Conservation (phyloP, 2,888 invertebrate genomes). For the Amblyjoppa proteus region DNA sequence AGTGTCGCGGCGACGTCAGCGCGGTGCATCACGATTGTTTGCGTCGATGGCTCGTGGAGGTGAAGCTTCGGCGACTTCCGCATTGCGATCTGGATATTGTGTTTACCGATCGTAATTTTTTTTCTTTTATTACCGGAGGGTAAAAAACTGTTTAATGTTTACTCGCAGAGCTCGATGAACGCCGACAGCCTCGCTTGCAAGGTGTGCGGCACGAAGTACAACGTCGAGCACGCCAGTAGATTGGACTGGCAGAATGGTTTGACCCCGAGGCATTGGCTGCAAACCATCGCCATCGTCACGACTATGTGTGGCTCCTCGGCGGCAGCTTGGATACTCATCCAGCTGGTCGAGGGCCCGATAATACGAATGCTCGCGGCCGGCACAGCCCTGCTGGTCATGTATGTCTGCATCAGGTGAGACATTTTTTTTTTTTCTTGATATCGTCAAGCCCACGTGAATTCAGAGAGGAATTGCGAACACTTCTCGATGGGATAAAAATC, state of each 20-base stretch:
- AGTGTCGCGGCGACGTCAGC: conserved; percentile 96
- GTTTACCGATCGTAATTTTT: neutral
- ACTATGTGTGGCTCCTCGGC: conserved; percentile 92
- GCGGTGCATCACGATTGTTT: conserved; percentile 97
- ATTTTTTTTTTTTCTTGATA: neutral
- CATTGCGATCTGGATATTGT: neutral
- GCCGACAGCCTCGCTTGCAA: conserved; percentile 91
- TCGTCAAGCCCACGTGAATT: too few relatives aligned
- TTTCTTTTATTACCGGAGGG: neutral
- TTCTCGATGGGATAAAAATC: too few relatives aligned
- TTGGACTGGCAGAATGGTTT: conserved; percentile 94
- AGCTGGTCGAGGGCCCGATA: conserved; percentile 91
- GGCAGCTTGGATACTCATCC: conserved; percentile 92
- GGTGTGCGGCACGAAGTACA: conserved; percentile 94
- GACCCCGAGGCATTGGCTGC: conserved; percentile 93
- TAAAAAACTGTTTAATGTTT: conserved; percentile 53
- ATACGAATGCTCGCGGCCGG: conserved; percentile 93
- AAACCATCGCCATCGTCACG: conserved; percentile 92
- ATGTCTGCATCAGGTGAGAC: conserved; percentile 92
- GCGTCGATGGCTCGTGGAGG: conserved; percentile 95
- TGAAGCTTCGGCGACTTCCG: conserved; percentile 77
- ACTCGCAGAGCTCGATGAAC: conserved; percentile 88
- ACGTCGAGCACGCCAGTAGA: conserved; percentile 91
- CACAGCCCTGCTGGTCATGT: conserved; percentile 92
- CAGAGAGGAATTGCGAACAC: too few relatives aligned